Base-by-base conservation (phyloP, 2,797 vertebrate species). In the Echeneis naucrates region DNA sequence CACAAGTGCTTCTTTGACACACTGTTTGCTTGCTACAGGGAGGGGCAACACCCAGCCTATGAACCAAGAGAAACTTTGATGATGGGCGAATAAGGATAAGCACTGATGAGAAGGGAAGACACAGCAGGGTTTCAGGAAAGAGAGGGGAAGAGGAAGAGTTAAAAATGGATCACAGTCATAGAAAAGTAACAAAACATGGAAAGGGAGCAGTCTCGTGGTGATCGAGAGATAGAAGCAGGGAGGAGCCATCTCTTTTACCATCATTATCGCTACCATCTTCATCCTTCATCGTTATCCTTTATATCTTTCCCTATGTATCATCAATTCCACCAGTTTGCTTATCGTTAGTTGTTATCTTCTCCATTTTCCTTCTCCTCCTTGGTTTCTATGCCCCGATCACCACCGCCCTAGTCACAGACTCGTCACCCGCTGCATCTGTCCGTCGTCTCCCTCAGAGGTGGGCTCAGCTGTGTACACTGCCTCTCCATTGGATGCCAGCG, bases 401-500 rank as follows among this genome's bases (percentile, higher is more conserved):
- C 94, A 95, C 92, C 94, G 92, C 94, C 95, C 93, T 95, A 95
- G 95, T 98, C 95, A 98, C 95, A 98, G 96, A 83, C 96, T 98
- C 77, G 97, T 98, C 93, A 98, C 96, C 85, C 97, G 93, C 88
- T 98, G 97, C 97, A 98, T 98, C 92, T 98, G 97, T 93, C 96
- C 97, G 1, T 98, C 97, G 0, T 95, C 95, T 70, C 96, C 97
- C 1, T 94, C 94, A 48, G 95, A 95, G 26, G 93, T 70, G 72
- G 96, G 94, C 85, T 97, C 96, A 32, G 95, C 86, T 51, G 94
- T 93, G 92, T 96, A 93, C 67, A 89, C 94, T 65, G 94, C 92
- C 68, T 97, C 96, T 6, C 96, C 95, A 50, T 95, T 96, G 74
- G 95, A 89, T 62, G 95, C 85, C 80, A 95, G 92, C 35, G 95